phyloP scores from a whole-genome alignment of 2,113 vertebrate species.

The Procapra przewalskii region DNA sequence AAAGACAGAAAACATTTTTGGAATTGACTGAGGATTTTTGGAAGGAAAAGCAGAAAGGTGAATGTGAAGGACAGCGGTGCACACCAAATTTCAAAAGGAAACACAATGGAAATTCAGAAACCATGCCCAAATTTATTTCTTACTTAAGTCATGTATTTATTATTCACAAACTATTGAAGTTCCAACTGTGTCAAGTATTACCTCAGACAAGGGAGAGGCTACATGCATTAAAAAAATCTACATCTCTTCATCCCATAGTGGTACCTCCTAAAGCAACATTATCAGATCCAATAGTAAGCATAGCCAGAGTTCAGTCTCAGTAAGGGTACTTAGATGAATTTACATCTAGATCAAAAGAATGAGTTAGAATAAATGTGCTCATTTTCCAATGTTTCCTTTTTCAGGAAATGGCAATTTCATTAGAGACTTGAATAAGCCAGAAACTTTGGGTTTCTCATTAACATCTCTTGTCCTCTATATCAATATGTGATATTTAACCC shows the following conservation, averaged over 20 bases:
- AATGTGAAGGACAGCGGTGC: fast-evolving
- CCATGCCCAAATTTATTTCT: not conserved
- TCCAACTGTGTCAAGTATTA: not conserved
- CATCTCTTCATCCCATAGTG: not conserved
- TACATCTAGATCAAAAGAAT: not conserved
- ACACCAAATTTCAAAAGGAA: not conserved
- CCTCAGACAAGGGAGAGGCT: not conserved
- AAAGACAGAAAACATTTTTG: not conserved
- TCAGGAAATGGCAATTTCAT: not conserved
- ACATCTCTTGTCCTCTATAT: not conserved
- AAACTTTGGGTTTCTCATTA: not conserved
- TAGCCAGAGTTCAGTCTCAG: not conserved
- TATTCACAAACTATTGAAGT: not conserved
- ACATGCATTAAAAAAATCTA: not conserved
- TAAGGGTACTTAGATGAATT: not conserved
- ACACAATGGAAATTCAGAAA: not conserved
- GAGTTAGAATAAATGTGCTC: not conserved
- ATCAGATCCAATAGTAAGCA: not conserved
- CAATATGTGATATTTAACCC: not conserved
- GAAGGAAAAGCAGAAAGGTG: not conserved
- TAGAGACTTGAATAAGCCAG: not conserved
- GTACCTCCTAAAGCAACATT: not conserved
- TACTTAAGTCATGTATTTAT: not conserved
- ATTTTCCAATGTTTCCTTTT: not conserved
- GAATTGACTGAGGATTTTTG: not conserved